Evolutionary conservation across 2,113 vertebrate genomes (phyloP), one percentile per base, ranked within the genome.

Genomic region (Sigmodon hispidus): DNA sequence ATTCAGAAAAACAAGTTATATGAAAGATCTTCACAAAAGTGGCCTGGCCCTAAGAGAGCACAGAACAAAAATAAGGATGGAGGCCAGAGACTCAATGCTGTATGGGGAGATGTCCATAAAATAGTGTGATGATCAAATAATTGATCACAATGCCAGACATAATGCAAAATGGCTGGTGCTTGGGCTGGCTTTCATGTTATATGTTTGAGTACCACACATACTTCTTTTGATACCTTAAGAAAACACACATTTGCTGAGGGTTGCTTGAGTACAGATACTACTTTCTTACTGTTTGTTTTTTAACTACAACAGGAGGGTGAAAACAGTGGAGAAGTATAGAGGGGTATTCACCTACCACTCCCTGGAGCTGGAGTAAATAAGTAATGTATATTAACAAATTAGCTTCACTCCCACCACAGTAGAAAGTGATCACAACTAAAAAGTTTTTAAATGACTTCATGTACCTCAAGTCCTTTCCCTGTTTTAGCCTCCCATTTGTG

Each of bases 361-460:
- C 26, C 70, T 90, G 34, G 17, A 87, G 50, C 31, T 87, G 50
- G 55, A 93, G 95, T 55, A 65, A 92, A 83, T 43, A 75, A 12
- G 48, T 10, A n/a, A 34, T 31, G 17, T 0, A 0, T 48, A 36
- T 72, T 15, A 52, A 91, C 75, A 45, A 89, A 45, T 1, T 73
- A 83, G n/a, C 57, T 52, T 95, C 24, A 50, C 26, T 79, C 77
- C 31, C 31, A 85, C 45, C 61, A 11, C 67, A 65, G 36, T 9
- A 93, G 50, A 87, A 89, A 91, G 73, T 55, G n/a, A n/a, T 11
- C 48, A 81, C 52, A 87, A 61, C 55, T 63, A 67, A 48, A 13
- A 90, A 83, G n/a, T 77, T 83, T 57, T 65, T 89, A 81, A 92
- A 90, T 85, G 65, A 80, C 90, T 87, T 79, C 48, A 36, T 48